Evolutionary conservation across 2,113 vertebrate species (phyloP).

Genomic region (Bubalus kerabau): DNA sequence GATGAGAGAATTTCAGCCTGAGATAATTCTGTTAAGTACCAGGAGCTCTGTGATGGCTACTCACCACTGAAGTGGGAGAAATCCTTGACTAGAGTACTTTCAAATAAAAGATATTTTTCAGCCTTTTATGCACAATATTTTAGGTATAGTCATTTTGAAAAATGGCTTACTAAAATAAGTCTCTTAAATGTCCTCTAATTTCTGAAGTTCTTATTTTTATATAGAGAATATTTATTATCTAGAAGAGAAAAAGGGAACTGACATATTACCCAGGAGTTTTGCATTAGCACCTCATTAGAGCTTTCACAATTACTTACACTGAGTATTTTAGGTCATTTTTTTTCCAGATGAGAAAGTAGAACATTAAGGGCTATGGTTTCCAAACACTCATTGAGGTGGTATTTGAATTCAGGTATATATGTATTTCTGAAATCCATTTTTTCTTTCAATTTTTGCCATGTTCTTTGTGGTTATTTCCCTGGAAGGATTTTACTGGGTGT

Average conservation of each 20-base stretch:
- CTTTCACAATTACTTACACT: not conserved
- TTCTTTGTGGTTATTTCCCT: not conserved
- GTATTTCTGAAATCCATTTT: not conserved
- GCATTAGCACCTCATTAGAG: not conserved
- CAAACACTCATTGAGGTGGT: not conserved
- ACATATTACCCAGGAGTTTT: not conserved
- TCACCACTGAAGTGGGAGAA: not conserved
- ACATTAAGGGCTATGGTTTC: not conserved
- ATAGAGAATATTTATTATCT: not conserved
- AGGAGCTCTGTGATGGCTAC: not conserved
- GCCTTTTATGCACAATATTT: constrained; percentile 5
- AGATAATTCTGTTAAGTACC: not conserved
- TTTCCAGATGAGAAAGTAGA: not conserved
- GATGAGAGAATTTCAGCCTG: not conserved
- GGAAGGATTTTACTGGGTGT: not conserved
- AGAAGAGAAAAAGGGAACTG: not conserved
- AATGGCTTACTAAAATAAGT: not conserved
- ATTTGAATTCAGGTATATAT: not conserved
- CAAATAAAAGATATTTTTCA: not conserved
- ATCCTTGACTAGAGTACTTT: not conserved
- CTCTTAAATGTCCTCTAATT: not conserved
- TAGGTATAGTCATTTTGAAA: not conserved
- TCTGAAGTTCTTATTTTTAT: not conserved
- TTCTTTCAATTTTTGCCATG: not conserved
- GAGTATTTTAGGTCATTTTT: not conserved